phyloP scores from a whole-genome alignment of 2,113 vertebrate species.

The Corythornis cristatus region DNA sequence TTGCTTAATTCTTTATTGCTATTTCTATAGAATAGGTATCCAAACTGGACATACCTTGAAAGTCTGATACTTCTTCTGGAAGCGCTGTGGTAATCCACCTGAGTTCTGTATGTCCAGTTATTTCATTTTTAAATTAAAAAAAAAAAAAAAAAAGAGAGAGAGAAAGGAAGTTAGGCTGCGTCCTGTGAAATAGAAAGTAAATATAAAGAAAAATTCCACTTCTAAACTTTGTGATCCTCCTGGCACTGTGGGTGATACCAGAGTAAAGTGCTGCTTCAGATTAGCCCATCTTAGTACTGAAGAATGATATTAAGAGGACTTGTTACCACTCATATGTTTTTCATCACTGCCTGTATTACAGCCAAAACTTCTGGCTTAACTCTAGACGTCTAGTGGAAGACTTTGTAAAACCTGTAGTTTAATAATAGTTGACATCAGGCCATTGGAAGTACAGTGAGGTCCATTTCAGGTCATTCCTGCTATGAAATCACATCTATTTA shows the following conservation, averaged over 20 bases:
- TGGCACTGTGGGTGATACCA: conserved; percentile 81
- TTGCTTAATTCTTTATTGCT: neutral
- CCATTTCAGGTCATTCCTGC: conserved; percentile 66
- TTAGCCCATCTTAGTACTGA: conserved; percentile 84
- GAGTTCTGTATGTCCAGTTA: conserved; percentile 56
- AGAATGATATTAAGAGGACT: conserved; percentile 81
- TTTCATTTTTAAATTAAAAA: neutral
- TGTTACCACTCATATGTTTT: conserved; percentile 91
- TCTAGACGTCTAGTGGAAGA: conserved; percentile 79
- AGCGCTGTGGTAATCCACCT: conserved; percentile 71
- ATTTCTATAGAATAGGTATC: conserved; percentile 11
- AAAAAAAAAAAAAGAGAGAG: neutral
- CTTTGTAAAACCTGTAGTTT: conserved; percentile 75
- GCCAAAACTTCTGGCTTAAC: conserved; percentile 87
- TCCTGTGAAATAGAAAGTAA: conserved; percentile 33
- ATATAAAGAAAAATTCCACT: conserved; percentile 38
- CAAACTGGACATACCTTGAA: conserved; percentile 75
- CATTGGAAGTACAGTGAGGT: conserved; percentile 66
- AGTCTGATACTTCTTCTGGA: conserved; percentile 61
- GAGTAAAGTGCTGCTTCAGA: conserved; percentile 82
- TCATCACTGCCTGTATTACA: conserved; percentile 87
- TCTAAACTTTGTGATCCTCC: conserved; percentile 68
- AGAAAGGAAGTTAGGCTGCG: neutral
- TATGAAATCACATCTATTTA: conserved; percentile 13
- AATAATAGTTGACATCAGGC: conserved; percentile 78